These are phyloP conservation scores for Riparia riparia DNA, from an alignment of 2,113 vertebrate genomes.

Conservation along the genomic window DNA sequence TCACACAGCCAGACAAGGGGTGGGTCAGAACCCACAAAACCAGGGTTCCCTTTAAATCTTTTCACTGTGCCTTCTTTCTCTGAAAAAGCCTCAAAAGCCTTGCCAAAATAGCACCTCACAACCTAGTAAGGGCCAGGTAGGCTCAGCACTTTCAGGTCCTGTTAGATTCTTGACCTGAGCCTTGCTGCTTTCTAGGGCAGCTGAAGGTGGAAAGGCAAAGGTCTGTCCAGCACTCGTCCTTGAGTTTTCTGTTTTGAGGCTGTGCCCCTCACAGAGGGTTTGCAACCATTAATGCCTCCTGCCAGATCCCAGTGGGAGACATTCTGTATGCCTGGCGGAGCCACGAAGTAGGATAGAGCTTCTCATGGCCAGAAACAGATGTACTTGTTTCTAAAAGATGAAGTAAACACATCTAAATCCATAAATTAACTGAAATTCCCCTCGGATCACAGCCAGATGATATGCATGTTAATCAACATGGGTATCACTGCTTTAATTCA, in stretches of 20 bases:
- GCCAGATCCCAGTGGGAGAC: background rate
- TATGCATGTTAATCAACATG: background rate
- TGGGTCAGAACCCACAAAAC: background rate
- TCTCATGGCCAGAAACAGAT: background rate
- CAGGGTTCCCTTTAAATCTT: background rate
- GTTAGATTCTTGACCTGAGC: background rate
- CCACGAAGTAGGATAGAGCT: background rate
- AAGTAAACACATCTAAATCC: conserved; percentile 1
- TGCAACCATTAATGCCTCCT: background rate
- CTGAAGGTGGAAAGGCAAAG: background rate
- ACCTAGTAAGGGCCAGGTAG: background rate
- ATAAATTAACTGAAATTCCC: conserved; percentile 4
- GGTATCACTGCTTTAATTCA: background rate
- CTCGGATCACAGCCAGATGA: background rate
- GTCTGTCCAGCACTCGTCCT: background rate
- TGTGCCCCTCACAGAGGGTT: background rate
- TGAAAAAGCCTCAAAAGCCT: background rate
- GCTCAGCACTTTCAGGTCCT: background rate
- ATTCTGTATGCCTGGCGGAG: background rate
- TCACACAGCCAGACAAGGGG: background rate
- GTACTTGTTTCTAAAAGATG: background rate
- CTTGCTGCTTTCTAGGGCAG: background rate
- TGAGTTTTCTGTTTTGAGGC: background rate
- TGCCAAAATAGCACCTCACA: background rate
- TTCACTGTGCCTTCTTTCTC: background rate